phyloP scores from a whole-genome alignment of 2,797 vertebrate species.

The Ara ararauna region DNA sequence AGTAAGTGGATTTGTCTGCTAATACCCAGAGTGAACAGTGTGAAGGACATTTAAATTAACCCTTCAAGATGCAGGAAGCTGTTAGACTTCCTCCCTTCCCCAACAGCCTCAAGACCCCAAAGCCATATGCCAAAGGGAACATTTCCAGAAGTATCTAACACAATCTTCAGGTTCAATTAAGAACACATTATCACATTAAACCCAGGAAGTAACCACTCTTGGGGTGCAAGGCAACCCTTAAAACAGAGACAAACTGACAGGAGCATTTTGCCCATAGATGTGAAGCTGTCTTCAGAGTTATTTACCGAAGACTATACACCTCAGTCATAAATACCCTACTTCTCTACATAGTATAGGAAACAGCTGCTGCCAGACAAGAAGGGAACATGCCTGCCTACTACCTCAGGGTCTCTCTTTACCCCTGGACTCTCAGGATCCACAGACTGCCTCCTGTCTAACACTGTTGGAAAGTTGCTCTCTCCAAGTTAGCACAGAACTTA shows the following conservation, averaged over 20 bases:
- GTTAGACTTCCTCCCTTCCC: not conserved
- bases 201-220: not conserved
- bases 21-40: not conserved
- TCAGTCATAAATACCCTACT: not conserved
- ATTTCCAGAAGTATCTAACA: not conserved
- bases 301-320: not conserved
- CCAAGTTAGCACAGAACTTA: not conserved
- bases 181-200: not conserved
- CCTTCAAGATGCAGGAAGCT: not conserved
- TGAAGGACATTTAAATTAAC: not conserved
- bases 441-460: not conserved
- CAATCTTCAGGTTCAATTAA: not conserved
- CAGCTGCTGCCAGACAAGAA: rapidly evolving
- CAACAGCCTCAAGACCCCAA: not conserved
- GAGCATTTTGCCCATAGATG: not conserved
- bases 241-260: not conserved
- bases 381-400: not conserved
- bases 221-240: not conserved
- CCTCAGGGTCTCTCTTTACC: not conserved
- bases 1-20: not conserved
- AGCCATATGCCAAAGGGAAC: rapidly evolving
- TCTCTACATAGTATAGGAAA: not conserved
- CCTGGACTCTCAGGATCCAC: not conserved
- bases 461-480: not conserved
- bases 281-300: not conserved